Evolutionary conservation across 2,888 invertebrate species (phyloP).

Genomic region (Patella depressa): DNA sequence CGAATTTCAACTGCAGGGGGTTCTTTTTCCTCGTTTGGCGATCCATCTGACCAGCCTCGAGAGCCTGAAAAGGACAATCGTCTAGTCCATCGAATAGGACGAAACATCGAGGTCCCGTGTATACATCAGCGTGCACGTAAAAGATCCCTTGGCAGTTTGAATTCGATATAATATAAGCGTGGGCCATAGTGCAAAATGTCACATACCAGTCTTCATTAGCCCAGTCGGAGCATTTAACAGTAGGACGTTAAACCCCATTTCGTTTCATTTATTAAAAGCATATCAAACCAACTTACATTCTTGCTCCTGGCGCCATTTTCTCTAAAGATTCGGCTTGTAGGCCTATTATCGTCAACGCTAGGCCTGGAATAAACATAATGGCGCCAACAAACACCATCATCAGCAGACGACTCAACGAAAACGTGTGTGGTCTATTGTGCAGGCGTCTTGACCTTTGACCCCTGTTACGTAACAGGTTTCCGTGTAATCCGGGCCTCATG

Average conservation of each 20-base stretch:
- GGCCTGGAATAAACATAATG: slow-evolving; percentile 54
- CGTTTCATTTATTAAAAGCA: too few relatives aligned
- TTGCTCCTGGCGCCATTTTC: slow-evolving; percentile 37
- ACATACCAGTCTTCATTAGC: too few relatives aligned
- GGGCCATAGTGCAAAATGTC: too few relatives aligned
- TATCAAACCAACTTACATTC: slow-evolving; percentile 48
- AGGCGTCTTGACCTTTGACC: slow-evolving; percentile 42
- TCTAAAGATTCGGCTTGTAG: slow-evolving; percentile 41
- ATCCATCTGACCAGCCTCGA: too few relatives aligned
- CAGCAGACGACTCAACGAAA: slow-evolving; percentile 53
- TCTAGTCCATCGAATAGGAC: background rate
- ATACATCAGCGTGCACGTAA: too few relatives aligned
- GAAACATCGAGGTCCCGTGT: too few relatives aligned
- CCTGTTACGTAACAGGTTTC: slow-evolving; percentile 57
- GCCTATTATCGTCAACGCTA: slow-evolving; percentile 56
- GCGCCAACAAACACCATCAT: slow-evolving; percentile 52
- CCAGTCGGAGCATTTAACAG: too few relatives aligned
- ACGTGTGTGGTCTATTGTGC: slow-evolving; percentile 43
- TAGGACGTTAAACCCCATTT: too few relatives aligned
- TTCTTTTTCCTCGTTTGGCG: too few relatives aligned
- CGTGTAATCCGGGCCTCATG: slow-evolving; percentile 62
- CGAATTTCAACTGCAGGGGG: too few relatives aligned
- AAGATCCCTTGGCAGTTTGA: too few relatives aligned
- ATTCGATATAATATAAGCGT: too few relatives aligned
- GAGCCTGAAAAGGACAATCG: background rate